These are phyloP conservation scores for Oryzias melastigma DNA, from an alignment of 2,113 vertebrate species.

Conservation along the genomic window DNA sequence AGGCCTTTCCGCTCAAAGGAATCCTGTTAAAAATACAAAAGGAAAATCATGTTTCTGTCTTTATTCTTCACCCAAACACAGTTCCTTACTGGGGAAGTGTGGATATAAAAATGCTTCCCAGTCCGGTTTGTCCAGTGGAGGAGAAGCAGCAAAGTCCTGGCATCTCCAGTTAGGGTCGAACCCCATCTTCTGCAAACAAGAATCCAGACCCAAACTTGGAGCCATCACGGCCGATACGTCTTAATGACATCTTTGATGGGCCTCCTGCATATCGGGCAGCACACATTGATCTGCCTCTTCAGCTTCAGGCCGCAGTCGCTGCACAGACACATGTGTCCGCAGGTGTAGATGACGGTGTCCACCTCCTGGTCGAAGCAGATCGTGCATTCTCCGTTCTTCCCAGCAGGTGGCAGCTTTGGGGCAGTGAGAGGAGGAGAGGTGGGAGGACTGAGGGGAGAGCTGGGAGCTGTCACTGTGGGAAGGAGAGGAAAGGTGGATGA, in stretches of 20 bases:
- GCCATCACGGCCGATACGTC: conserved; percentile 90
- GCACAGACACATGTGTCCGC: conserved; percentile 99
- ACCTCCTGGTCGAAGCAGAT: conserved; percentile 97
- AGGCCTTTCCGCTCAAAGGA: conserved; percentile 40
- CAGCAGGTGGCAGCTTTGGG: conserved; percentile 79
- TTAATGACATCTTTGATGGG: conserved; percentile 98
- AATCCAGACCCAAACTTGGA: conserved; percentile 10
- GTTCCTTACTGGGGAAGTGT: conserved; percentile 22
- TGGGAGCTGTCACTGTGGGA: conserved; percentile 91
- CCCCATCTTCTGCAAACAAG: conserved; percentile 13
- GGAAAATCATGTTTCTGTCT: conserved; percentile 5
- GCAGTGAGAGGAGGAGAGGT: conserved; percentile 83
- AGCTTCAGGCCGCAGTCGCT: conserved; percentile 93
- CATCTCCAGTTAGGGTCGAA: conserved; percentile 27
- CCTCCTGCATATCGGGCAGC: conserved; percentile 96
- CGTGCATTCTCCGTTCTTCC: conserved; percentile 90
- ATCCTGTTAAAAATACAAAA: conserved; percentile 47
- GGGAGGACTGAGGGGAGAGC: conserved; percentile 91
- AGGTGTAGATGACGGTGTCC: conserved; percentile 98
- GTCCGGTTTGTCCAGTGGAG: conserved; percentile 17
- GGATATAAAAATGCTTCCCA: conserved; percentile 11
- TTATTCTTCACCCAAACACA: conserved; percentile 12
- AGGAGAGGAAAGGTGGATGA: background rate
- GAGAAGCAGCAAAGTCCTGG: conserved; percentile 54
- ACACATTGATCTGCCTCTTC: conserved; percentile 91